Base-by-base conservation (phyloP, 2,797 vertebrate genomes). In the Aeoliscus strigatus region DNA sequence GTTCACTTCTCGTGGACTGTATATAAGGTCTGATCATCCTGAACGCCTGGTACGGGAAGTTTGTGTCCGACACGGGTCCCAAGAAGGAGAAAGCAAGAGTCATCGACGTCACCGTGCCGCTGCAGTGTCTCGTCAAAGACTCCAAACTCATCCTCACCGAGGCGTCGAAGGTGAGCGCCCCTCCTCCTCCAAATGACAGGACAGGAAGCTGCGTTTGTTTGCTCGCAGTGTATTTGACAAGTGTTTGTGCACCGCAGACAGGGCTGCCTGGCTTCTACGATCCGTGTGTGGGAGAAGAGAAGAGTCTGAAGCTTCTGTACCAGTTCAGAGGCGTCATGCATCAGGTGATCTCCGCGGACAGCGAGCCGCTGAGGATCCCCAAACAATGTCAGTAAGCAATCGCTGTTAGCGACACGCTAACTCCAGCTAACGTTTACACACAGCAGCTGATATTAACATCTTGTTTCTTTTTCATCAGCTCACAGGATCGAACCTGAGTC, bases 31-130 rank as follows among this genome's bases (percentile, higher is more conserved):
- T 99, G 65, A 92, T 99, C 60, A 90, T 98, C 23, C 82, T 98
- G 37, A 96, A 97, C 0, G 96, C 96, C 69, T 99, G 96, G 96
- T 98, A 98, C 0, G 96, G 96, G n/a, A 97, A 93, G 59, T 96
- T 99, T 40, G 94, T 98, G 54, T 94, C 91, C 0, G 93, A 98
- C 85, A 92, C 87, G 69, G 93, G 90, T 75, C 88, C 78, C 79
- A 93, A 77, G 75, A 91, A 88, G 0, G 93, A 96, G 75, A 92
- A 86, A 64, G 91, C 91, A 43, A 93, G 94, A 66, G 93, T 98
- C 51, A 94, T 97, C 0, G 96, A 99, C 0, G 96, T 99, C 78
- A 97, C 96, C 0, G 91, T 97, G 39, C 96, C 96, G 7, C 87
- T 99, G 73, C 96, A 99, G 80, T 99, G 95, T 73, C 83, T 99